Percentiles rank a stretch among this genome's conserved stretches.
These are phyloP conservation scores for Meliscaeva auricollis DNA, from an alignment of 2,888 invertebrate species.

Conservation along the genomic window DNA sequence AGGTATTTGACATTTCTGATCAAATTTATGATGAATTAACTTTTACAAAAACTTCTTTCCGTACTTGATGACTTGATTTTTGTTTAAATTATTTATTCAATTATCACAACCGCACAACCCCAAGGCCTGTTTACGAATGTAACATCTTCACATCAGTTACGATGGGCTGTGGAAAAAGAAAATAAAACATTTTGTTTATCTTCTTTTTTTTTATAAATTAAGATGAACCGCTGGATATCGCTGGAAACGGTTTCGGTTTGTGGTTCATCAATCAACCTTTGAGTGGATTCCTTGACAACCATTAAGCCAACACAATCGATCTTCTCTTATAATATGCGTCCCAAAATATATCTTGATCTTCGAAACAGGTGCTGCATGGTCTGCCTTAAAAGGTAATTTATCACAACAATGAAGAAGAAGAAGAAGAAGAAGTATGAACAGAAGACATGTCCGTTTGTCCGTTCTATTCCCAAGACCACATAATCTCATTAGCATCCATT, in stretches of 20 bases:
- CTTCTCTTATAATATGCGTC: slow-evolving; percentile 27
- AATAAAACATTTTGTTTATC: slow-evolving; percentile 62
- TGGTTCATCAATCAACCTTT: slow-evolving; percentile 67
- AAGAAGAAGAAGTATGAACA: not conserved
- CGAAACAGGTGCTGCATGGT: slow-evolving; percentile 70
- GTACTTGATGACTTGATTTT: not conserved
- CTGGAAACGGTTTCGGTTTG: slow-evolving; percentile 36
- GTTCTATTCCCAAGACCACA: slow-evolving; percentile 47
- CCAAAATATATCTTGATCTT: slow-evolving; percentile 60
- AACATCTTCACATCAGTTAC: not conserved
- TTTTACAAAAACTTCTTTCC: too few species aligned
- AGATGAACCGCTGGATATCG: slow-evolving; percentile 32
- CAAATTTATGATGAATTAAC: too few species aligned
- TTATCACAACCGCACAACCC: not conserved
- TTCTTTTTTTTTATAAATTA: slow-evolving; percentile 39
- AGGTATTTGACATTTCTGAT: too few species aligned
- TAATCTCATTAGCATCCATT: slow-evolving; percentile 76
- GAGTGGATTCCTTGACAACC: slow-evolving; percentile 72
- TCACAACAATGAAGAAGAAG: slow-evolving; percentile 52
- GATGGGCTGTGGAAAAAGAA: not conserved
- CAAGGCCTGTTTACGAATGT: not conserved
- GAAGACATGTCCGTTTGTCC: slow-evolving; percentile 9
- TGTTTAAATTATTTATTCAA: slow-evolving; percentile 7
- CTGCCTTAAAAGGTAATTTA: slow-evolving; percentile 56
- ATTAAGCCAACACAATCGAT: slow-evolving; percentile 73